A percentile compares a stretch with the other conserved stretches of the same genome.
Conservation (phyloP, 2,797 vertebrate genomes). For the Mus caroli region DNA sequence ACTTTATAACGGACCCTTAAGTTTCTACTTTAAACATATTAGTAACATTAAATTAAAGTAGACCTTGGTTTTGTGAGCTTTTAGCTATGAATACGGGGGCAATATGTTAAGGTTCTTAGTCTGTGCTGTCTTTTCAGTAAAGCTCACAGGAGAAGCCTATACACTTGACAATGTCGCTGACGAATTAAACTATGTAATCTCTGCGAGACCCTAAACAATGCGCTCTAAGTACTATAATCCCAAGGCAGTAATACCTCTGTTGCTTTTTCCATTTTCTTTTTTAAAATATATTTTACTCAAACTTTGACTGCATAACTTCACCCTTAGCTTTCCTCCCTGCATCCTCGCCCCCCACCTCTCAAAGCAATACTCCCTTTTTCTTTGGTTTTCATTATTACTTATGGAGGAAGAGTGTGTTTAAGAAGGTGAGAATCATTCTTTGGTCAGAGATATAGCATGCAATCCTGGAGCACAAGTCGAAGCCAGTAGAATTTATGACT, state of each 20-base stretch:
- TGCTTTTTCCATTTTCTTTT: neutral
- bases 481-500: constrained; percentile 32
- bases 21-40: neutral
- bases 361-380: neutral
- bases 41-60: neutral
- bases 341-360: neutral
- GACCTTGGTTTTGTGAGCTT: neutral
- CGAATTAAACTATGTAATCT: neutral
- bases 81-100: neutral
- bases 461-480: neutral
- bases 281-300: neutral
- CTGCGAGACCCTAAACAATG: neutral
- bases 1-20: neutral
- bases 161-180: neutral
- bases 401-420: neutral
- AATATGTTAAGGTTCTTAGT: neutral
- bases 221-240: neutral
- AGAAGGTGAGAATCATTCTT: neutral
- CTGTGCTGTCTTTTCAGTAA: neutral
- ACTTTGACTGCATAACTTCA: neutral
- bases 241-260: neutral
- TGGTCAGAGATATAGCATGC: neutral
- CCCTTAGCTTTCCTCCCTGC: neutral
- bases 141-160: neutral
- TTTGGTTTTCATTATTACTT: neutral